These are phyloP conservation scores for Agonopterix heracliana DNA, from an alignment of 2,888 invertebrate genomes.

Conservation along the genomic window DNA sequence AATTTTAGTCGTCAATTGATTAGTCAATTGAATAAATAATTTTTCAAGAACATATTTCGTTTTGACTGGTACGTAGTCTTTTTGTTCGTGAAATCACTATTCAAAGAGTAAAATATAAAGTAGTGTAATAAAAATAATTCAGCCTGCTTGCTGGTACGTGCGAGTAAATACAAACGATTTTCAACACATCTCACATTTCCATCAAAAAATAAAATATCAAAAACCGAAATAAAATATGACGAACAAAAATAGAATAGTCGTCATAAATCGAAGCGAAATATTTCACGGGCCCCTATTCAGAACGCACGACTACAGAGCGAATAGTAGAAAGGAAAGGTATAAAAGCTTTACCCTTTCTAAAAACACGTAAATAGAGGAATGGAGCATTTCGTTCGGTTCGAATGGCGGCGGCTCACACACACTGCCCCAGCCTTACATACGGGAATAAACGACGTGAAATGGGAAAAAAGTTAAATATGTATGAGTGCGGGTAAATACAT, in stretches of 20 bases:
- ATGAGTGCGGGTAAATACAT: slow-evolving; percentile 76
- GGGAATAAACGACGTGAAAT: slow-evolving; percentile 73
- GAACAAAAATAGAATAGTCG: slow-evolving; percentile 46
- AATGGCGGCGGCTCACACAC: slow-evolving; percentile 49
- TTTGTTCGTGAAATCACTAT: too few relatives aligned
- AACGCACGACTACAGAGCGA: slow-evolving; percentile 61
- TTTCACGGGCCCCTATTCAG: slow-evolving; percentile 58
- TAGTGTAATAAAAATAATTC: too few relatives aligned
- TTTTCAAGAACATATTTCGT: too few relatives aligned
- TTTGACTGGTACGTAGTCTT: too few relatives aligned
- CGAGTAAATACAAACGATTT: too few relatives aligned
- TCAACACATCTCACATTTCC: too few relatives aligned
- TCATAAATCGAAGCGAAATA: slow-evolving; percentile 69
- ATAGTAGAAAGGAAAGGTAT: slow-evolving; percentile 71
- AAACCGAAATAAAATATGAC: slow-evolving; percentile 42
- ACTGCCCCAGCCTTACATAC: slow-evolving; percentile 55
- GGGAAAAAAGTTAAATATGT: slow-evolving; percentile 76
- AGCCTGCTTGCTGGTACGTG: too few relatives aligned
- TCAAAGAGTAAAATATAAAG: too few relatives aligned
- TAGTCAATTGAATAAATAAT: too few relatives aligned
- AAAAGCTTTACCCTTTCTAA: slow-evolving; percentile 74
- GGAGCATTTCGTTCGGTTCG: slow-evolving; percentile 47
- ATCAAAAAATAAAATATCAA: too few relatives aligned
- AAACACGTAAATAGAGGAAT: slow-evolving; percentile 70
- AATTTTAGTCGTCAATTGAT: too few relatives aligned